phyloP scores from a whole-genome alignment of 2,113 vertebrate species.

The Campylomormyrus tamandua region DNA sequence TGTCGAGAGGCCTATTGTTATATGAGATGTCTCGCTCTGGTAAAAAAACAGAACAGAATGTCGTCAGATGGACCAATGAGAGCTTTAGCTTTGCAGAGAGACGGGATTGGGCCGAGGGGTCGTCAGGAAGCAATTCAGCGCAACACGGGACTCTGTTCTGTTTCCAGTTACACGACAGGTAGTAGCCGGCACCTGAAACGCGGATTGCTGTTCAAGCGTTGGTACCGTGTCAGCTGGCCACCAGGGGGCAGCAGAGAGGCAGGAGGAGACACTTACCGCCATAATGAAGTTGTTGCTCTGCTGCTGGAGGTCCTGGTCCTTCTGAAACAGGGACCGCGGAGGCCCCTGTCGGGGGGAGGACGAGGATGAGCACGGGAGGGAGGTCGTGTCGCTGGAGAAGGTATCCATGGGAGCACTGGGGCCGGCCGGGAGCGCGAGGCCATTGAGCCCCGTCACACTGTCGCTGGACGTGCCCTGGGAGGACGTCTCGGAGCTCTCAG shows the following conservation, averaged over 20 bases:
- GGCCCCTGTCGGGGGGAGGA: conserved; percentile 33
- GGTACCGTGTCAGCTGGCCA: background rate
- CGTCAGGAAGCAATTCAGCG: background rate
- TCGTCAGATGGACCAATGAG: conserved; percentile 29
- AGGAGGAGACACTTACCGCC: conserved; percentile 49
- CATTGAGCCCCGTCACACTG: conserved; percentile 48
- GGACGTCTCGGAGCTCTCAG: conserved; percentile 60
- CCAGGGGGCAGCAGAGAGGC: background rate
- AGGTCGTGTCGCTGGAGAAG: conserved; percentile 44
- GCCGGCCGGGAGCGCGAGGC: conserved; percentile 35
- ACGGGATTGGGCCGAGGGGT: background rate
- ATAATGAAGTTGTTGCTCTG: conserved; percentile 56
- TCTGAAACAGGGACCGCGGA: conserved; percentile 49
- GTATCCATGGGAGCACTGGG: conserved; percentile 44
- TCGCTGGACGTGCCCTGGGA: conserved; percentile 64
- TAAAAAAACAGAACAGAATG: conserved; percentile 49
- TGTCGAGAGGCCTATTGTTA: conserved; percentile 58
- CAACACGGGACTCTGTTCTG: background rate
- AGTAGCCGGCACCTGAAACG: background rate
- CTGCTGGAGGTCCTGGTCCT: conserved; percentile 47
- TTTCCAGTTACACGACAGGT: too few species aligned
- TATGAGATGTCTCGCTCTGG: conserved; percentile 53
- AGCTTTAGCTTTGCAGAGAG: background rate
- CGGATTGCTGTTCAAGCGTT: background rate
- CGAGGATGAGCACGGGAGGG: conserved; percentile 40